A percentile compares a stretch with the other conserved stretches of the same genome.
Evolutionary conservation across 2,797 vertebrate genomes (phyloP).

Genomic region (Crypturellus tataupa): DNA sequence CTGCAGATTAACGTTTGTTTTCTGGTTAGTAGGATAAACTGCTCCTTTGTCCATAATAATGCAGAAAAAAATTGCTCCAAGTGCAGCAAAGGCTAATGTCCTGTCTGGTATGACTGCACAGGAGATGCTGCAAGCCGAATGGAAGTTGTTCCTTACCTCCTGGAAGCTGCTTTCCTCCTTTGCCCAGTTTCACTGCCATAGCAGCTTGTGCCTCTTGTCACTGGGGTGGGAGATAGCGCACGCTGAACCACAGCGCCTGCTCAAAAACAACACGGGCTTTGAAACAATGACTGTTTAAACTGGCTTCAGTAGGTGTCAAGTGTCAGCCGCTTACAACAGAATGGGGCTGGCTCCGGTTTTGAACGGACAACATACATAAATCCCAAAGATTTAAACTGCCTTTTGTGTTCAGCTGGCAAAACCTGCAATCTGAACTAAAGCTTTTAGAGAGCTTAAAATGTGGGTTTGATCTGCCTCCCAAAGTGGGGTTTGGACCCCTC

Average conservation of each 20-base stretch:
- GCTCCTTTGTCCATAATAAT: neutral
- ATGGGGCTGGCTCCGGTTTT: constrained; percentile 39
- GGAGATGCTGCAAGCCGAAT: neutral
- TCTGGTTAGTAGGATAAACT: constrained; percentile 28
- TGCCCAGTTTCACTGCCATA: neutral
- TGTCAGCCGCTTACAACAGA: constrained; percentile 35
- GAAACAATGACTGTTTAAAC: constrained; percentile 58
- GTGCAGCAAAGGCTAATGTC: constrained; percentile 23
- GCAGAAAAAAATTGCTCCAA: constrained; percentile 3
- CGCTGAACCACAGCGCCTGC: neutral
- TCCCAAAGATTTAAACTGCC: neutral
- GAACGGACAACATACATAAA: constrained; percentile 18
- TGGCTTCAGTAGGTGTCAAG: constrained; percentile 33
- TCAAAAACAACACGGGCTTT: constrained; percentile 28
- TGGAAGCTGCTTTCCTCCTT: neutral
- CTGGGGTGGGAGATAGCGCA: neutral
- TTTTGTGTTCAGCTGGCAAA: constrained; percentile 20
- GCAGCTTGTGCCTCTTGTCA: neutral
- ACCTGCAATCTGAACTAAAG: neutral
- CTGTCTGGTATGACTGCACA: neutral
- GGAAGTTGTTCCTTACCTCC: neutral
- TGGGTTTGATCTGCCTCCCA: neutral
- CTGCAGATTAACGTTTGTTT: constrained; percentile 59
- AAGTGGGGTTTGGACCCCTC: neutral
- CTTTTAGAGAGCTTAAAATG: neutral